These are phyloP conservation scores for Blastomussa wellsi DNA, from an alignment of 92 coral and sea anemone species.

Conservation along the genomic window DNA sequence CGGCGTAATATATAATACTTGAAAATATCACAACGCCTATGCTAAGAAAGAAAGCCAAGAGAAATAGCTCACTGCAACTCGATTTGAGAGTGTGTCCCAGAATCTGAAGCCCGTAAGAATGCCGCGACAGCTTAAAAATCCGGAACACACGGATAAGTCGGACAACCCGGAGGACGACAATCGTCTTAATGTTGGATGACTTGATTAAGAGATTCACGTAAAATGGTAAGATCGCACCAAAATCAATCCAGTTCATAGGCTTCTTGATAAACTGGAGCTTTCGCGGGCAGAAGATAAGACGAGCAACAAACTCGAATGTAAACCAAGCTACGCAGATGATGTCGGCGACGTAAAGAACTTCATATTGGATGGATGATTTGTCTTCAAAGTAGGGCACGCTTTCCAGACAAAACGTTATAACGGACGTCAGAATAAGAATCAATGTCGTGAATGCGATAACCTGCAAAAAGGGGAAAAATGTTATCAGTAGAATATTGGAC, in stretches of 20 bases:
- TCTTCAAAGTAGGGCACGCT: conserved; percentile 80
- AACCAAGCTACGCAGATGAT: conserved; percentile 88
- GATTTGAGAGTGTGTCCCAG: conserved; percentile 96
- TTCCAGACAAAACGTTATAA: conserved; percentile 84
- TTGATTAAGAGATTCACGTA: conserved; percentile 71
- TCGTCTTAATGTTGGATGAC: conserved; percentile 83
- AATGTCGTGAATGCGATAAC: conserved; percentile 83
- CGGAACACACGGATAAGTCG: conserved; percentile 95
- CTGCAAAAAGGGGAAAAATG: conserved; percentile 37
- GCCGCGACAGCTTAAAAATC: conserved; percentile 93
- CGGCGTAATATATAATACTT: conserved; percentile 92
- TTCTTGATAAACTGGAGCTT: conserved; percentile 81
- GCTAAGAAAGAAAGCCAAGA: conserved; percentile 87
- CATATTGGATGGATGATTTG: conserved; percentile 49
- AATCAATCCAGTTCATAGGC: conserved; percentile 98
- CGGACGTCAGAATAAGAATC: conserved; percentile 87
- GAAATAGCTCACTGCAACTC: conserved; percentile 92
- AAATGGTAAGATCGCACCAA: conserved; percentile 94
- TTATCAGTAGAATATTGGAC: neutral
- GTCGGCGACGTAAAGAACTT: conserved; percentile 68
- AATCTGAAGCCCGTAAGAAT: conserved; percentile 97
- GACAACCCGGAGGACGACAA: conserved; percentile 80
- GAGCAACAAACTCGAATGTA: conserved; percentile 76
- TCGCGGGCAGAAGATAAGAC: conserved; percentile 80
- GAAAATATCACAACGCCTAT: conserved; percentile 98